Evolutionary conservation across 2,888 invertebrate genomes (phyloP).

Genomic region (Cryptus viduatorius): DNA sequence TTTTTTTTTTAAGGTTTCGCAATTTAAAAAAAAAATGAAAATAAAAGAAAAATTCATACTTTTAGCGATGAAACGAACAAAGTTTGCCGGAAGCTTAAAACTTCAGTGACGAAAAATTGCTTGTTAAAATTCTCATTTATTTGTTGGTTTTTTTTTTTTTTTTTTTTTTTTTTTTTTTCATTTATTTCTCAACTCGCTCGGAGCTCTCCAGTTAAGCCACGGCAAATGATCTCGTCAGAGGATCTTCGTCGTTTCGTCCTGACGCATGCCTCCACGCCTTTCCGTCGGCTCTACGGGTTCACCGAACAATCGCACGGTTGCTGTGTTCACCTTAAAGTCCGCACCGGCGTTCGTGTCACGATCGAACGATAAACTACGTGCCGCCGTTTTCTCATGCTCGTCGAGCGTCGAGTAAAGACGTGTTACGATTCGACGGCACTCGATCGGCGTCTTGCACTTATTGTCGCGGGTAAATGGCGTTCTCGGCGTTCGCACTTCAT

Average conservation of each 20-base stretch:
- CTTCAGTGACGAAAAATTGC: background rate
- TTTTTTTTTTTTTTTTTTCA: background rate
- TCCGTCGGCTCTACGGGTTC: conserved; percentile 7
- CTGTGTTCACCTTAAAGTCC: conserved; percentile 29
- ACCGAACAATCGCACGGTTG: conserved; percentile 29
- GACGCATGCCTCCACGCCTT: conserved; percentile 36
- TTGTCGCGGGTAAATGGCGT: conserved; percentile 5
- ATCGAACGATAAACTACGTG: conserved; percentile 60
- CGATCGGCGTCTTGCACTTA: conserved; percentile 16
- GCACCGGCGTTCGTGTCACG: conserved; percentile 50
- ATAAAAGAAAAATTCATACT: background rate
- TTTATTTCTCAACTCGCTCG: background rate
- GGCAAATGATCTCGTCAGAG: background rate
- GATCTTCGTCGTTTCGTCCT: conserved; percentile 8
- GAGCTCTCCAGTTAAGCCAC: background rate
- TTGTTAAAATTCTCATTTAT: conserved; percentile 38
- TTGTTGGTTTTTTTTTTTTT: background rate
- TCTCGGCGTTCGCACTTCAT: background rate
- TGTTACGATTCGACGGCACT: background rate
- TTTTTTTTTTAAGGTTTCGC: background rate
- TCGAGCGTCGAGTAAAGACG: conserved; percentile 28
- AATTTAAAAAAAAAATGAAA: background rate
- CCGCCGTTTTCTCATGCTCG: conserved; percentile 3
- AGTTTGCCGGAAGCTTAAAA: background rate
- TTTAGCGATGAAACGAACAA: background rate